These are phyloP conservation scores for Syrrhaptes paradoxus DNA, from an alignment of 2,113 vertebrate species.

Conservation along the genomic window DNA sequence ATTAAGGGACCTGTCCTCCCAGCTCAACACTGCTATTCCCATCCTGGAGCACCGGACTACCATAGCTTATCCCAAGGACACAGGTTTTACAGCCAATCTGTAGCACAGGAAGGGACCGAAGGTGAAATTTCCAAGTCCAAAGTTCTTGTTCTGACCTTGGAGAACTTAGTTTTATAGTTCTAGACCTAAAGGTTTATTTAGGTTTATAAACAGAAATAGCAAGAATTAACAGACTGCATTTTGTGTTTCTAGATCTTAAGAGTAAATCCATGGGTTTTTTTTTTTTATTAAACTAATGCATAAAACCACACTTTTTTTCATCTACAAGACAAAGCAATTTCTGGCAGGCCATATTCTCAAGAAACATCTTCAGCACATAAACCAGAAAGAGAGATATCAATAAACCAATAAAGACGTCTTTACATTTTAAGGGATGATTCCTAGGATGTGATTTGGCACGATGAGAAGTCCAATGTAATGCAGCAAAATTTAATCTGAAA, in stretches of 20 bases:
- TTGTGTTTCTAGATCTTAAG: neutral
- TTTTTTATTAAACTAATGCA: neutral
- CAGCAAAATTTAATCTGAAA: neutral
- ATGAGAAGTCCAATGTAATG: neutral
- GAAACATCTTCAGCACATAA: neutral
- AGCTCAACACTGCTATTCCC: rapidly evolving
- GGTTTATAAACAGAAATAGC: neutral
- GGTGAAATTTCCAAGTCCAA: neutral
- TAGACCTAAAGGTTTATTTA: neutral
- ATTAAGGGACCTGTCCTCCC: neutral
- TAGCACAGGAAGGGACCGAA: neutral
- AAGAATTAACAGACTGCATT: neutral
- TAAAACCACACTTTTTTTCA: neutral
- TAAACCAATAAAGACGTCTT: neutral
- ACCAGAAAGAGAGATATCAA: neutral
- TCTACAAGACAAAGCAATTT: neutral
- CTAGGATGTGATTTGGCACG: neutral
- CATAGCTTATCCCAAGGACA: neutral
- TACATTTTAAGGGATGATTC: neutral
- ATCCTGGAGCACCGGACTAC: neutral
- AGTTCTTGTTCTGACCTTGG: neutral
- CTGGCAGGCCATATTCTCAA: neutral
- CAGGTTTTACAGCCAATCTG: neutral
- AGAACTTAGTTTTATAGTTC: neutral
- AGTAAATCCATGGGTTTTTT: neutral